A percentile compares a stretch with the other conserved stretches of the same genome.
phyloP scores from a whole-genome alignment of 2,113 vertebrate genomes.

The Sisor rabdophorus region DNA sequence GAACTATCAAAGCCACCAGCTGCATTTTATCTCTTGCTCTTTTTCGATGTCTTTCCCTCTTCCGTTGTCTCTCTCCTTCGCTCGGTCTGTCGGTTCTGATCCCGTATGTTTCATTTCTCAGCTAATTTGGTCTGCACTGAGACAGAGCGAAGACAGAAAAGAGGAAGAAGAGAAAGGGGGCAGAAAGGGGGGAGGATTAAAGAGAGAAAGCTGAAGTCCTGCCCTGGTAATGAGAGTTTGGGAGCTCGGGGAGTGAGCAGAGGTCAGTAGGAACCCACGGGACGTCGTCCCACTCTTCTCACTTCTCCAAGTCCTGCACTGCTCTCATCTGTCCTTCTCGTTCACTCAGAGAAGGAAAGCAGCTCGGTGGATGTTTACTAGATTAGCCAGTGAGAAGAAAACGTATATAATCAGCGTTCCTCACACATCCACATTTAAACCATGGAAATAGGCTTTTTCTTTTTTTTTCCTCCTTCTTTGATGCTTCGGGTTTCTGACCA shows the following conservation, averaged over 20 bases:
- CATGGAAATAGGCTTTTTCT: conserved; percentile 29
- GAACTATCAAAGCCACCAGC: conserved; percentile 53
- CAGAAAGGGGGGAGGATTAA: conserved; percentile 9
- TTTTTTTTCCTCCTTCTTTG: conserved; percentile 43
- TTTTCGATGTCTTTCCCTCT: conserved; percentile 15
- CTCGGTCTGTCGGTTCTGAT: conserved; percentile 37
- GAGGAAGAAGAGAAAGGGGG: not conserved
- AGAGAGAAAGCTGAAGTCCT: conserved; percentile 45
- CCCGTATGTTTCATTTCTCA: conserved; percentile 46
- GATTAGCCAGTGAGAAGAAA: not conserved
- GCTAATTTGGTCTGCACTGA: conserved; percentile 52
- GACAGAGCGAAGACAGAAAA: conserved; percentile 40
- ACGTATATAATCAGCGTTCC: not conserved
- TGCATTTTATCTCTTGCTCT: conserved; percentile 47
- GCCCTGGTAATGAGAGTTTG: conserved; percentile 54
- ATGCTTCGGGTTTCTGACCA: conserved; percentile 19
- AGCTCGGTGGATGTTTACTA: conserved; percentile 20
- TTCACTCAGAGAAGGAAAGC: conserved; percentile 27
- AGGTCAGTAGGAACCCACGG: conserved; percentile 59
- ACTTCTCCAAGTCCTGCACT: conserved; percentile 35
- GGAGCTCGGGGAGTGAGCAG: conserved; percentile 57
- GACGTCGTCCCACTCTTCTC: conserved; percentile 49
- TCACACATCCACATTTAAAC: conserved; percentile 34
- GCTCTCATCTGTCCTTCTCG: conserved; percentile 42
- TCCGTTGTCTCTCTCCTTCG: conserved; percentile 13